These are phyloP conservation scores for Battus philenor DNA, from an alignment of 1,140 invertebrate genomes.

Conservation along the genomic window DNA sequence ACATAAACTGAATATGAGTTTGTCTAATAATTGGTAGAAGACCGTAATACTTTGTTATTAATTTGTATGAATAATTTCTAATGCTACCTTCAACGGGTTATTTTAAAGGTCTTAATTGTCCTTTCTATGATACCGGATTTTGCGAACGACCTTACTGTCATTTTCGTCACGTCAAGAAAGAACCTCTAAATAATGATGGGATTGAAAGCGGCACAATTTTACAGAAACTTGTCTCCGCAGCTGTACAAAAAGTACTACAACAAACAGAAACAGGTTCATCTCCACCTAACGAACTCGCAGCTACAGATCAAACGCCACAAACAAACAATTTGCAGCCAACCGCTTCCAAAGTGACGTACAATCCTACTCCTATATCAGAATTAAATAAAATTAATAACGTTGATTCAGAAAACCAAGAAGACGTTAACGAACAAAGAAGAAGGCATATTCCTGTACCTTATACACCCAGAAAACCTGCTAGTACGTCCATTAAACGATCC, in stretches of 20 bases:
- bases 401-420: slow-evolving; percentile 45
- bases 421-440: slow-evolving; percentile 47
- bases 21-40: slow-evolving; percentile 4
- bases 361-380: slow-evolving; percentile 74
- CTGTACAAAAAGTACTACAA: slow-evolving; percentile 67
- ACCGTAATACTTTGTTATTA: slow-evolving; percentile 1
- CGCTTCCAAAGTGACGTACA: slow-evolving; percentile 59
- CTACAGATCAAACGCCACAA: slow-evolving; percentile 16
- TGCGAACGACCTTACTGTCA: slow-evolving; percentile 93
- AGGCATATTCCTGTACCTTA: slow-evolving; percentile 73
- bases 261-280: slow-evolving; percentile 44
- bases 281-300: slow-evolving; percentile 19
- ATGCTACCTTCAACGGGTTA: slow-evolving; percentile 93
- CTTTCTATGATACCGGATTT: slow-evolving; percentile 85
- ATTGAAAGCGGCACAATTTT: slow-evolving; percentile 63
- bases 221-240: slow-evolving; percentile 69
- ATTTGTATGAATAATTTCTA: slow-evolving; percentile 8
- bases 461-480: slow-evolving; percentile 65
- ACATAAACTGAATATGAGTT: slow-evolving; percentile 2
- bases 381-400: slow-evolving; percentile 61
- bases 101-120: slow-evolving; percentile 89
- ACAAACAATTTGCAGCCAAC: slow-evolving; percentile 17
- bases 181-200: slow-evolving; percentile 54
- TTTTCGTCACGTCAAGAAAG: slow-evolving; percentile 88
- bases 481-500: slow-evolving; percentile 51